A percentile compares a stretch with the other conserved stretches of the same genome.
Conservation (phyloP, 2,113 vertebrate genomes). For the Myiopsitta monachus region DNA sequence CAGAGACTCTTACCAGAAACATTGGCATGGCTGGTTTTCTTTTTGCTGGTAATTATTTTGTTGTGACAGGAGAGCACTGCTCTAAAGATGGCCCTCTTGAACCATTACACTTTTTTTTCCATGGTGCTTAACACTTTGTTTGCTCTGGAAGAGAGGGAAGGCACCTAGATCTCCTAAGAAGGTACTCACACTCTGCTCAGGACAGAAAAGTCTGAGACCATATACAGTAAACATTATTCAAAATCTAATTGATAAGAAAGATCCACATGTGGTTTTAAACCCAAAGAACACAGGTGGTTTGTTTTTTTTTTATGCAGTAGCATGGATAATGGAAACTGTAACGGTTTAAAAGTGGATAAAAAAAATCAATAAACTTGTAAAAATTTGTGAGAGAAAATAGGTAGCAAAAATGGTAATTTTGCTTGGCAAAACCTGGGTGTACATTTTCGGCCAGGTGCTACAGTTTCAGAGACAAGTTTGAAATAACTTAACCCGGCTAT, state of each 20-base stretch:
- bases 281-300: neutral
- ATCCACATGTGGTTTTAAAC: neutral
- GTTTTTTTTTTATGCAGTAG: neutral
- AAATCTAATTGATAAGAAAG: neutral
- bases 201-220: neutral
- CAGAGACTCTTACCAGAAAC: neutral
- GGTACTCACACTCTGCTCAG: neutral
- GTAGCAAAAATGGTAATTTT: neutral
- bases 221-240: neutral
- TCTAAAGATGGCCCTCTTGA: neutral
- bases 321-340: neutral
- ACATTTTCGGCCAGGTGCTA: neutral
- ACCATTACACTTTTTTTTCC: neutral
- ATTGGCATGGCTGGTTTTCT: rapidly evolving
- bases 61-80: rapidly evolving
- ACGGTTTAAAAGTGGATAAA: neutral
- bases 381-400: neutral
- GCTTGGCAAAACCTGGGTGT: neutral
- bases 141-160: neutral
- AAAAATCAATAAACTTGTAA: neutral
- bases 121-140: neutral
- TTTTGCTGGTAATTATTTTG: neutral
- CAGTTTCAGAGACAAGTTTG: neutral
- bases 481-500: neutral
- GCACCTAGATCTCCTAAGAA: neutral